Evolutionary conservation across 2,113 vertebrate genomes (phyloP).

Genomic region (Opisthocomus hoazin): DNA sequence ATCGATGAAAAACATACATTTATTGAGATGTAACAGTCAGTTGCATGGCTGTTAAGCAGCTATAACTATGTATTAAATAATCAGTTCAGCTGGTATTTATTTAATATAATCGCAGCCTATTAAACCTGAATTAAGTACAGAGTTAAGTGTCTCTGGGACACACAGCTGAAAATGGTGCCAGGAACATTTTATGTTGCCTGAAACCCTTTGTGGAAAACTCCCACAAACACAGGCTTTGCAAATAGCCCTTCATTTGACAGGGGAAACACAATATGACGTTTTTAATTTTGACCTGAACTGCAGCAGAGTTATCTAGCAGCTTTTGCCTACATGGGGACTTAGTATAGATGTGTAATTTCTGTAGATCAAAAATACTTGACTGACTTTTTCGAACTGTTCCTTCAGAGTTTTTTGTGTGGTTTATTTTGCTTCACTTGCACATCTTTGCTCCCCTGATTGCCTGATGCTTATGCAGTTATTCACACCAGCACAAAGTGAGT

Average conservation of each 20-base stretch:
- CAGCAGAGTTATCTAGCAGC: neutral
- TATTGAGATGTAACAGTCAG: constrained; percentile 71
- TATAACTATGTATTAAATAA: constrained; percentile 72
- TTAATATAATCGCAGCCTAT: constrained; percentile 73
- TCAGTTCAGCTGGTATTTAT: constrained; percentile 77
- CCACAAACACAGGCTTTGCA: neutral
- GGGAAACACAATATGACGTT: neutral
- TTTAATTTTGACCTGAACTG: neutral
- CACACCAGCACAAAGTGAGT: neutral
- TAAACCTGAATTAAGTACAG: constrained; percentile 74
- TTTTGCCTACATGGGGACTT: neutral
- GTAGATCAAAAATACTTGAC: neutral
- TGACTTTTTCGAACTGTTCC: neutral
- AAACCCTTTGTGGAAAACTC: constrained; percentile 56
- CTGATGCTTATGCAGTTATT: neutral
- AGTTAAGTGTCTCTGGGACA: constrained; percentile 72
- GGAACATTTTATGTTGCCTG: constrained; percentile 57
- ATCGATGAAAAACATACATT: constrained; percentile 59
- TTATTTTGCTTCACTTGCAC: constrained; percentile 13
- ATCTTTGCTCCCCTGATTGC: neutral
- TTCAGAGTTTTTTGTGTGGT: neutral
- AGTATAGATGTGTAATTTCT: neutral
- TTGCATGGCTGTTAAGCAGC: constrained; percentile 67
- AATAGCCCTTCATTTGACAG: neutral
- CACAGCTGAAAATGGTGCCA: constrained; percentile 62